Evolutionary conservation across 2,888 invertebrate species (phyloP).

Genomic region (Deilephila porcellus): DNA sequence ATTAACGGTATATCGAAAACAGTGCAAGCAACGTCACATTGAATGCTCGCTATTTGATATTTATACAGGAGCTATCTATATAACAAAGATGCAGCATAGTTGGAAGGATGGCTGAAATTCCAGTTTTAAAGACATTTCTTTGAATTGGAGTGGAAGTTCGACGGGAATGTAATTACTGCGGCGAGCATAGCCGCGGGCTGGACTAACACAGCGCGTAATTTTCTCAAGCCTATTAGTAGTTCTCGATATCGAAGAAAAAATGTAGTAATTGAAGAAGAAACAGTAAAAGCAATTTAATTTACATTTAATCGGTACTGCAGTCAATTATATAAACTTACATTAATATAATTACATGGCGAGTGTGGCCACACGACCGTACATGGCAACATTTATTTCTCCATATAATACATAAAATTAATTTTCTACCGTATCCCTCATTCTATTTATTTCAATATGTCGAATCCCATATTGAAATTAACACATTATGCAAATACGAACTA

Average conservation of each 20-base stretch:
- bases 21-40: not conserved
- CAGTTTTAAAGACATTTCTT: not conserved
- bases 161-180: not conserved
- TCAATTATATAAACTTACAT: conserved; percentile 19
- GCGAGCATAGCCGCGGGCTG: not conserved
- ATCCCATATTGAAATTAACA: not conserved
- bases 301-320: conserved; percentile 12
- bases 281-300: conserved; percentile 20
- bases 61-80: not conserved
- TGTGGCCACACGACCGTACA: not conserved
- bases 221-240: conserved; percentile 18
- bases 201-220: conserved; percentile 5
- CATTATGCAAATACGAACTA: not conserved
- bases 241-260: conserved; percentile 16
- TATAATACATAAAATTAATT: not conserved
- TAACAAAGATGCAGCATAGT: no score
- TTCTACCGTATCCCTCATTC: not conserved
- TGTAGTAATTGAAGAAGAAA: conserved; percentile 11
- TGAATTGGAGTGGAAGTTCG: not conserved
- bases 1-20: conserved; percentile 4
- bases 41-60: not conserved
- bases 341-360: conserved; percentile 15
- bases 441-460: not conserved
- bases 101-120: not conserved
- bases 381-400: not conserved